Conservation (phyloP, 2,888 invertebrate genomes). For the Heliconius ismenius region DNA sequence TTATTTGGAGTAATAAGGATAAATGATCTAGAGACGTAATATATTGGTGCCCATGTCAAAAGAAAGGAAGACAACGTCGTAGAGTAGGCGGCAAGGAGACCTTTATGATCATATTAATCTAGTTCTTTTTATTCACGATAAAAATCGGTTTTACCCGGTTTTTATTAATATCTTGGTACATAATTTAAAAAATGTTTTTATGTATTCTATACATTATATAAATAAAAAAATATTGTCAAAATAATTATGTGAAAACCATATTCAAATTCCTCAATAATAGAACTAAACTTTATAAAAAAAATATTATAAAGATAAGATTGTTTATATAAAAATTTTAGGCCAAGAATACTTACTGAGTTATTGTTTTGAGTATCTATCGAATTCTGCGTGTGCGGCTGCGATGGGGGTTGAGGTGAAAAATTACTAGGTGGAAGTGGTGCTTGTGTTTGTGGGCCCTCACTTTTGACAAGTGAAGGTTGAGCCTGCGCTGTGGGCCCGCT, state of each 20-base stretch:
- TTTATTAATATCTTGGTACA: no score
- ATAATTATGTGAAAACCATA: no score
- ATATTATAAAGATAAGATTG: no score
- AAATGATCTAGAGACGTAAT: neutral
- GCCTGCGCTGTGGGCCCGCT: slow-evolving; percentile 68
- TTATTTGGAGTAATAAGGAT: neutral
- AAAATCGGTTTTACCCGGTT: no score
- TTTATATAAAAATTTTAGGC: no score
- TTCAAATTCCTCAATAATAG: no score
- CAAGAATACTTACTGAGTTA: slow-evolving; percentile 64
- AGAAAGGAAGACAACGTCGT: neutral
- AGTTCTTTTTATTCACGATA: no score
- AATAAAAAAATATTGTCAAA: no score
- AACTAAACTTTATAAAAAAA: no score
- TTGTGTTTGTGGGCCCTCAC: slow-evolving; percentile 77
- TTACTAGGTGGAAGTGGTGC: slow-evolving; percentile 72
- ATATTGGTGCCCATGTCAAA: neutral
- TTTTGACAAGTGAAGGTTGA: slow-evolving; percentile 78
- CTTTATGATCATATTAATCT: neutral
- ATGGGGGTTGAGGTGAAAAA: slow-evolving; percentile 74
- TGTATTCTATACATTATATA: no score
- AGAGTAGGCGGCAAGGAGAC: neutral
- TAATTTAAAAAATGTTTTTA: no score
- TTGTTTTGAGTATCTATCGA: slow-evolving; percentile 83
- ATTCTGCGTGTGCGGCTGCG: slow-evolving; percentile 73